Base-by-base conservation (phyloP, 2,113 vertebrate species). In the Equus przewalskii region DNA sequence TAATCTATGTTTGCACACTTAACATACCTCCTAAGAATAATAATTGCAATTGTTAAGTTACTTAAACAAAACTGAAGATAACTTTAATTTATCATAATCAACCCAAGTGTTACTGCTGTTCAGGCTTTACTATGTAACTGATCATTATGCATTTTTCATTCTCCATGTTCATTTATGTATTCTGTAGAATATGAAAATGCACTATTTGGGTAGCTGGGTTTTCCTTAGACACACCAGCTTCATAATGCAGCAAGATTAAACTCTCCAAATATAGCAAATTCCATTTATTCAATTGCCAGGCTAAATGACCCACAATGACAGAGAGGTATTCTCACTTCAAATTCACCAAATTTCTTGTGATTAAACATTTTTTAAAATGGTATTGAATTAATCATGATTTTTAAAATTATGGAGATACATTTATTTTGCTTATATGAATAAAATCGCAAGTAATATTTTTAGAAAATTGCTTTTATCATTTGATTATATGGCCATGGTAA, bases 11-110 rank as follows among this genome's bases (percentile, higher is more conserved):
- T 94, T 89, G 33, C 30, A 93, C 26, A 67, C 72, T 88, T 90
- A 94, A 67, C 54, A 92, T 9, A 96, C 58, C 49, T 93, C 60
- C 16, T 60, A 73, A 81, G 84, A 79, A 78, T 96, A 95, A 87
- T 67, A 95, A 90, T 41, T 5, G 13, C 12, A 91, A 65, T 82
- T 91, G 65, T 67, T 91, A 93, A 56, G 75, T 54, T 91, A 78
- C 94, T 97, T 94, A 96, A 96, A 28, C 16, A 75, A 89, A 78
- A 89, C 13, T 72, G 26, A 79, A 64, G 76, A 51, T 44, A 81
- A 80, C 4, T 51, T 87, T 91, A 86, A 92, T 95, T 96, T 95
- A 92, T 85, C 88, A 89, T 72, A 92, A 96, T 88, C 28, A 90
- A 79, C 24, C 36, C n/a, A 67, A 65, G 5, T 70, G 21, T 75